Conservation (phyloP, 2,888 invertebrate species). For the Hyppa rectilinea region DNA sequence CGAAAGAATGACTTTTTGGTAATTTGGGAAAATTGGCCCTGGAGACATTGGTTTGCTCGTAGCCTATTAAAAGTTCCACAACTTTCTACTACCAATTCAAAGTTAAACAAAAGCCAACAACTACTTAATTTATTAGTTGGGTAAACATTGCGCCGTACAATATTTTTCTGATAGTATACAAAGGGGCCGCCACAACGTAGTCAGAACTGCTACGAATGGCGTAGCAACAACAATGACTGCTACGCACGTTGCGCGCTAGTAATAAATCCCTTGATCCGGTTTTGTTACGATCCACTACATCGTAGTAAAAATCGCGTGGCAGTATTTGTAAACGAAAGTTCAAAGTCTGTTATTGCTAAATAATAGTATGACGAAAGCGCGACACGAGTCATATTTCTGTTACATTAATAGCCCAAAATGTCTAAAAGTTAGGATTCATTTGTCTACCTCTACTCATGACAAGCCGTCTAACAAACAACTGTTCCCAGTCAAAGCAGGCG, state of each 20-base stretch:
- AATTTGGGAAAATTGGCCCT: conserved; percentile 54
- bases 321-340: conserved; percentile 25
- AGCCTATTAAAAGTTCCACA: conserved; percentile 17
- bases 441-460: conserved; percentile 42
- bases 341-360: conserved; percentile 5
- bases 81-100: conserved; percentile 14
- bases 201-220: conserved; percentile 24
- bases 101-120: conserved; percentile 7
- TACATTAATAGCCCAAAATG: conserved; percentile 22
- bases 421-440: conserved; percentile 38
- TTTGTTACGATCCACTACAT: conserved; percentile 5
- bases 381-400: conserved; percentile 22
- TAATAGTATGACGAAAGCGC: conserved; percentile 12
- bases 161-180: neutral
- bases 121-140: neutral
- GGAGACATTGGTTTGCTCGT: conserved; percentile 23
- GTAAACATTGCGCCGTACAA: neutral
- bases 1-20: conserved; percentile 33
- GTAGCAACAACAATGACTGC: conserved; percentile 42
- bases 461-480: conserved; percentile 50
- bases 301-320: conserved; percentile 20
- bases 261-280: conserved; percentile 14
- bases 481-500: conserved; percentile 47
- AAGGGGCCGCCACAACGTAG: neutral
- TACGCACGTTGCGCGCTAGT: conserved; percentile 16